phyloP scores from a whole-genome alignment of 2,113 vertebrate species.

The Psephotus haematonotus region DNA sequence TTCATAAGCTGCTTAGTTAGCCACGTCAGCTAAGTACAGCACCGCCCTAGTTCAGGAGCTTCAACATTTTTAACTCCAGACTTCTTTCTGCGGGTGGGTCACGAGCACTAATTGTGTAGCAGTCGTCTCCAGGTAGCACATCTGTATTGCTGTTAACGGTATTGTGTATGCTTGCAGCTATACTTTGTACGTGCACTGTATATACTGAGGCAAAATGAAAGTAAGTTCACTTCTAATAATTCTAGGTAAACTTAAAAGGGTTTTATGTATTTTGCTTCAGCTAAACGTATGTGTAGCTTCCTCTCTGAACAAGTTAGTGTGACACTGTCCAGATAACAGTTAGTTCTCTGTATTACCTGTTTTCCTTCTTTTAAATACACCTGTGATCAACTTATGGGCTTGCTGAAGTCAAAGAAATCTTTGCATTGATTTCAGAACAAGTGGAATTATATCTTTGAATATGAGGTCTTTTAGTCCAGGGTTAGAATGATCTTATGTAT shows the following conservation, averaged over 20 bases:
- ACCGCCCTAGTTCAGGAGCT: neutral
- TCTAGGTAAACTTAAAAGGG: neutral
- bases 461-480: neutral
- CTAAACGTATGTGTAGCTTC: neutral
- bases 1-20: conserved; percentile 1
- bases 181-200: neutral
- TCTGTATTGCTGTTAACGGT: neutral
- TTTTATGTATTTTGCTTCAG: neutral
- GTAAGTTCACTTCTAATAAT: neutral
- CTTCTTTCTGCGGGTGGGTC: neutral
- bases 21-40: neutral
- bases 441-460: neutral
- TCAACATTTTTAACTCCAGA: neutral
- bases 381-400: neutral
- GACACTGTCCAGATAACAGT: neutral
- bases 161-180: neutral
- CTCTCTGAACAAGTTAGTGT: neutral
- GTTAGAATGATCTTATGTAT: neutral
- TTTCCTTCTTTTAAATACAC: neutral
- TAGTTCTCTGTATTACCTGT: neutral
- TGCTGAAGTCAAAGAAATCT: neutral
- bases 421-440: neutral
- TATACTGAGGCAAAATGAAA: neutral
- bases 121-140: neutral
- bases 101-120: neutral